A percentile compares a stretch with the other conserved stretches of the same genome.
phyloP scores from a whole-genome alignment of 92 coral and sea anemone species.

The Parazoanthus atlanticus region DNA sequence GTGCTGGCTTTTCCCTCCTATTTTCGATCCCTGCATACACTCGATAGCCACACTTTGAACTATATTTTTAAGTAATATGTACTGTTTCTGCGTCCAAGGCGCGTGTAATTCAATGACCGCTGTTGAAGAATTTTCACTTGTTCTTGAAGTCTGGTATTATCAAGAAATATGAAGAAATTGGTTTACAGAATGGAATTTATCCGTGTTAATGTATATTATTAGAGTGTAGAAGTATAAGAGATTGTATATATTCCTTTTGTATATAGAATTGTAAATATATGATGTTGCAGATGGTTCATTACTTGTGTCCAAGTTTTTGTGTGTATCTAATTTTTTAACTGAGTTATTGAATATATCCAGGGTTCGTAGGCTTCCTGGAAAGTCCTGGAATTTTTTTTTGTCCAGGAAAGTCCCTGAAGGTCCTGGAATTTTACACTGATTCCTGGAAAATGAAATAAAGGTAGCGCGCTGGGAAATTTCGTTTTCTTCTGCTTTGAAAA shows the following conservation, averaged over 20 bases:
- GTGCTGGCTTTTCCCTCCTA: not conserved
- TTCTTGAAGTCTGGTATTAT: not conserved
- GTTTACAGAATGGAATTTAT: not conserved
- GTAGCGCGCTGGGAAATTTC: no score
- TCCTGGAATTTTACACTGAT: no score
- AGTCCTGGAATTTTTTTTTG: no score
- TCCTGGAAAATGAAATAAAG: no score
- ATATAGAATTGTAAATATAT: constrained; percentile 24
- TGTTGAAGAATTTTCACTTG: not conserved
- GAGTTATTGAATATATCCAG: no score
- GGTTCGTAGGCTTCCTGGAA: no score
- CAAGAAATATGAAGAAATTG: not conserved
- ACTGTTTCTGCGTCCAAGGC: not conserved
- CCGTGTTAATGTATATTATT: not conserved
- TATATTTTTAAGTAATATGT: not conserved
- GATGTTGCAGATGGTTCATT: no score
- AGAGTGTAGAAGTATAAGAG: not conserved
- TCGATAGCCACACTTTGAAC: not conserved
- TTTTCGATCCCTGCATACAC: not conserved
- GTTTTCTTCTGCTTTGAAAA: no score
- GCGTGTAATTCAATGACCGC: not conserved
- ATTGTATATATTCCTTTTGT: not conserved
- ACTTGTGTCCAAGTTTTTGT: no score
- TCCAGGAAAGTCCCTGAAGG: no score
- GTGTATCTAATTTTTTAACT: no score